These are phyloP conservation scores for Platorchestia sp. DNA, from an alignment of 1,140 invertebrate genomes.

Conservation along the genomic window DNA sequence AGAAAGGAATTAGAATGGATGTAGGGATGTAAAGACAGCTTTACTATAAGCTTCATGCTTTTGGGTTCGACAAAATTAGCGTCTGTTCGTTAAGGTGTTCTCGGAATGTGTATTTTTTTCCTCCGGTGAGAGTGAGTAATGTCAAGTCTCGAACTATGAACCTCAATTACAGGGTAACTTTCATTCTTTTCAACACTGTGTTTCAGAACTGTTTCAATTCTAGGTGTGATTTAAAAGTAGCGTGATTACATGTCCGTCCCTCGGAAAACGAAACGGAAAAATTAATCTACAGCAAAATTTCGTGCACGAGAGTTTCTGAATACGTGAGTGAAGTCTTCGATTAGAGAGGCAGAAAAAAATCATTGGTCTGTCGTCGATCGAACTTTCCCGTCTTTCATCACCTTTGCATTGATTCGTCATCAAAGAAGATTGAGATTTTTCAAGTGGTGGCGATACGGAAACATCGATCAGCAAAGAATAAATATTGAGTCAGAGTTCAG, in stretches of 20 bases:
- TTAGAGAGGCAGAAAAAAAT: not conserved
- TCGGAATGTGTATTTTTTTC: not conserved
- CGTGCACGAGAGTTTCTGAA: not conserved
- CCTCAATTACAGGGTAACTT: not conserved
- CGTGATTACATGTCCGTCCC: not conserved
- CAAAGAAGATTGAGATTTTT: not conserved
- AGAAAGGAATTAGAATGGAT: constrained; percentile 19
- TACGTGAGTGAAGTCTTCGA: not conserved
- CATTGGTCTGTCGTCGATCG: not conserved
- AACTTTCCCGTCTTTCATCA: constrained; percentile 26
- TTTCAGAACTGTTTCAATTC: not conserved
- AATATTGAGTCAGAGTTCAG: constrained; percentile 14
- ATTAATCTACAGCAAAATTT: not conserved
- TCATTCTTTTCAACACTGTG: not conserved
- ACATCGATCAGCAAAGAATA: constrained; percentile 25
- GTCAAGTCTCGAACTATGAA: not conserved
- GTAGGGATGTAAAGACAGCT: not conserved
- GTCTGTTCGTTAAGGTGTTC: not conserved
- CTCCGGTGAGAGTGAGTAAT: not conserved
- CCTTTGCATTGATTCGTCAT: not conserved
- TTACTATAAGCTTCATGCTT: not conserved
- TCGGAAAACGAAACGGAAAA: not conserved
- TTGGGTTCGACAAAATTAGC: not conserved
- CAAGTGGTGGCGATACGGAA: not conserved
- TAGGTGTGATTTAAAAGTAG: not conserved